Evolutionary conservation across 2,888 invertebrate genomes (phyloP).

Genomic region (Pseudanteris insignis): DNA sequence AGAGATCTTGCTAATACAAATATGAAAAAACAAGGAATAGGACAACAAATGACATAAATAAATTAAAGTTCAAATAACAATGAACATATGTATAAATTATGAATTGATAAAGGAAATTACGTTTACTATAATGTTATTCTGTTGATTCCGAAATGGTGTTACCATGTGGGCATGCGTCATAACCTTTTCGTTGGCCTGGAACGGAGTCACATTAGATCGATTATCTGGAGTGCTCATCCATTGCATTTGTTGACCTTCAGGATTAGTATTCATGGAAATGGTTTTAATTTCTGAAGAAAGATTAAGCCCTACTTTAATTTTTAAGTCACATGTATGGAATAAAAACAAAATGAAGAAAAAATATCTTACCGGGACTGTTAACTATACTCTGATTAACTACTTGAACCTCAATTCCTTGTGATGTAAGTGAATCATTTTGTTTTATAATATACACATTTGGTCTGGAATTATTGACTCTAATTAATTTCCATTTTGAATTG

Average conservation of each 20-base stretch:
- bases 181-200: slow-evolving; percentile 51
- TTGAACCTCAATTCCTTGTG: slow-evolving; percentile 50
- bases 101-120: too few relatives aligned
- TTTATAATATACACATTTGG: slow-evolving; percentile 62
- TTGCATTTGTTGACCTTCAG: slow-evolving; percentile 55
- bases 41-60: too few relatives aligned
- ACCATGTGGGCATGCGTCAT: slow-evolving; percentile 45
- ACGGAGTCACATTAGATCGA: slow-evolving; percentile 52
- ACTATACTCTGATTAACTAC: slow-evolving; percentile 51
- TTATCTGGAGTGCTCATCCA: slow-evolving; percentile 59
- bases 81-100: too few relatives aligned
- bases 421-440: slow-evolving; percentile 51
- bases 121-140: slow-evolving; percentile 50
- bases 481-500: too few relatives aligned
- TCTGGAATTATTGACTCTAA: slow-evolving; percentile 50
- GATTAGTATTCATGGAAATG: slow-evolving; percentile 30
- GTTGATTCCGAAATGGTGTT: slow-evolving; percentile 50
- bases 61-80: too few relatives aligned
- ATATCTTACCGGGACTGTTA: slow-evolving; percentile 54
- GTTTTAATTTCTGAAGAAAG: slow-evolving; percentile 28
- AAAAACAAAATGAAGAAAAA: too few relatives aligned
- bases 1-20: too few relatives aligned
- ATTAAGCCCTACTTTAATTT: too few relatives aligned
- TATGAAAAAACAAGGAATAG: too few relatives aligned
- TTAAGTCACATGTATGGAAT: too few relatives aligned